phyloP scores from a whole-genome alignment of 2,113 vertebrate species.

The Ceratotherium simum region DNA sequence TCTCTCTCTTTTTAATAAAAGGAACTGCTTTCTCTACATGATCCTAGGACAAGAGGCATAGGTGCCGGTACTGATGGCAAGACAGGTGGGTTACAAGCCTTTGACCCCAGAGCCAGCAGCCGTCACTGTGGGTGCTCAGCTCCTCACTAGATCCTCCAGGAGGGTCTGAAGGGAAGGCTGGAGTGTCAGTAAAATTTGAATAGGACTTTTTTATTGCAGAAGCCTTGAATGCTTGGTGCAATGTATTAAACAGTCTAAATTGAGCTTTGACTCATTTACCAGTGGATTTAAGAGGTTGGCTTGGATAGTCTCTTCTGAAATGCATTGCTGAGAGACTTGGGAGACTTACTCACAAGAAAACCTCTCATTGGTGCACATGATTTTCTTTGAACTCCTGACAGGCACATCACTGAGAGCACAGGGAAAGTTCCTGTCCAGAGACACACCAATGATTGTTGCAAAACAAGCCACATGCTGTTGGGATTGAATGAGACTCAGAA shows the following conservation, averaged over 20 bases:
- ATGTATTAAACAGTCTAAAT: background rate
- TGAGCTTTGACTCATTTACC: background rate
- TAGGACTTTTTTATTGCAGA: background rate
- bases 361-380: background rate
- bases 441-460: background rate
- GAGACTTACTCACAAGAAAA: background rate
- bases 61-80: background rate
- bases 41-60: background rate
- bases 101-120: fast-evolving
- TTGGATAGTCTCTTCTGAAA: slow-evolving; percentile 14
- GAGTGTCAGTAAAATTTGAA: background rate
- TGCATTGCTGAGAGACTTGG: background rate
- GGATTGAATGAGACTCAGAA: slow-evolving; percentile 38
- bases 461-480: background rate
- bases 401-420: background rate
- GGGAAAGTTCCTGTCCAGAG: background rate
- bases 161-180: background rate
- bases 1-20: background rate
- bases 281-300: background rate
- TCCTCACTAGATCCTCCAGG: background rate
- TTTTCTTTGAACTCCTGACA: slow-evolving; percentile 7
- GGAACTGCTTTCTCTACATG: background rate
- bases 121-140: no score
- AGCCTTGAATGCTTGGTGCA: background rate
- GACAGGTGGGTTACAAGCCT: background rate